Base-by-base conservation (phyloP, 2,888 invertebrate genomes). In the Panopea generosa region DNA sequence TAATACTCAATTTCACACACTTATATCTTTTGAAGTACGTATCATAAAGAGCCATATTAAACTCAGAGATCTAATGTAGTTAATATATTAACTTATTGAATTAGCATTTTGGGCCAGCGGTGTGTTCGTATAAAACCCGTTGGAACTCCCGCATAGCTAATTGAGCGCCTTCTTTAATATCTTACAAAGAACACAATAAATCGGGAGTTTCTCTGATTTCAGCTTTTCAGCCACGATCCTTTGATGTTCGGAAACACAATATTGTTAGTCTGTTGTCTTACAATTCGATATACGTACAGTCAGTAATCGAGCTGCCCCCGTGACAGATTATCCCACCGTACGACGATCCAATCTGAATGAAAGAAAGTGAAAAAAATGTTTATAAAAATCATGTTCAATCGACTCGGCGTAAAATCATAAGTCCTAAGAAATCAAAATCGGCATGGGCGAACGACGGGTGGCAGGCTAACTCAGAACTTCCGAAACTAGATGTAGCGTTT, bases 11-110 rank as follows among this genome's bases (percentile, higher is more conserved):
- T 70, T 49, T 76, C 65, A 55, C 66, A 76, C 66, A 29, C 63
- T 47, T 61, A 61, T 27, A 50, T 27, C 76, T 62, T 76, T 76
- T 76, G 76, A 76, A 71, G 76, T 71, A 33, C 45, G 59, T 14
- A 45, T 27, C 16, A 66, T 56, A 62, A 67, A 76, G 66, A 62
- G 47, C 22, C 49, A 62, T 66, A 62, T 40, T 43, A 67, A 71
- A 71, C 53, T 50, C 47, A 38, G 4, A 26, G 20, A 14, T 16
- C 22, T 52, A 16, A 50, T 52, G 50, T 33, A 24, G 26, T 53
- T 29, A 27, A 53, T 53, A 53, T 53, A 53, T 53, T 53, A 53
- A 53, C 53, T 53, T 53, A 53, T 53, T 53, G 27, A 53, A 53
- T 53, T 53, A 53, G 53, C 53, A 53, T 53, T 27, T 50, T n/a